Evolutionary conservation across 2,797 vertebrate genomes (phyloP).

Genomic region (Anolis apletophallus): DNA sequence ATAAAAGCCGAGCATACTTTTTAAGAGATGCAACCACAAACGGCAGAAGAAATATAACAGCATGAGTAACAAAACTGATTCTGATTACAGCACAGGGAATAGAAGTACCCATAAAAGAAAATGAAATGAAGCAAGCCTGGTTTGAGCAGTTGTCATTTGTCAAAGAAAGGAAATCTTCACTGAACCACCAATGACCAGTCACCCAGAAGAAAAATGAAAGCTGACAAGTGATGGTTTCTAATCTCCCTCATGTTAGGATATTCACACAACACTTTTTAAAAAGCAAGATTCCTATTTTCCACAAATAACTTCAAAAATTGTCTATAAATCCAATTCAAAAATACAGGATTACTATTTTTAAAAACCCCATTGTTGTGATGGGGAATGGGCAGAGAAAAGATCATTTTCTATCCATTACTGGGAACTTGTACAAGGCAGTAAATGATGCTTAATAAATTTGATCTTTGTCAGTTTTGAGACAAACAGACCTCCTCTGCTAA

Average conservation of each 20-base stretch:
- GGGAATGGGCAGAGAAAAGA: neutral
- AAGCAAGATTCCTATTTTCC: neutral
- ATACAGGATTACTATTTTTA: neutral
- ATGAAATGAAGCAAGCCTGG: conserved; percentile 50
- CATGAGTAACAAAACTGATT: conserved; percentile 49
- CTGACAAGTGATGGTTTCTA: conserved; percentile 33
- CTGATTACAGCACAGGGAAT: conserved; percentile 34
- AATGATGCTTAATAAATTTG: neutral
- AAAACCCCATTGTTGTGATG: neutral
- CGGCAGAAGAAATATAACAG: conserved; percentile 57
- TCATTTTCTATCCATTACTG: neutral
- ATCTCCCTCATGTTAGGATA: neutral
- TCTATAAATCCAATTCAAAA: neutral
- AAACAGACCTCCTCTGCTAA: neutral
- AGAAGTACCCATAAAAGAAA: conserved; percentile 52
- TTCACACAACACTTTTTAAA: neutral
- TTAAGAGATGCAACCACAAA: conserved; percentile 61
- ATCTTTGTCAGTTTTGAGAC: neutral
- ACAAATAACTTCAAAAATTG: neutral
- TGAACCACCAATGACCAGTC: neutral
- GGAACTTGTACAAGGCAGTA: neutral
- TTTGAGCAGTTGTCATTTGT: conserved; percentile 48
- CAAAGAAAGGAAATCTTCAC: conserved; percentile 38
- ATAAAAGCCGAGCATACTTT: conserved; percentile 50
- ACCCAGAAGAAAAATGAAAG: conserved; percentile 38